Evolutionary conservation across 2,797 vertebrate species (phyloP).

Genomic region (Molossus molossus): DNA sequence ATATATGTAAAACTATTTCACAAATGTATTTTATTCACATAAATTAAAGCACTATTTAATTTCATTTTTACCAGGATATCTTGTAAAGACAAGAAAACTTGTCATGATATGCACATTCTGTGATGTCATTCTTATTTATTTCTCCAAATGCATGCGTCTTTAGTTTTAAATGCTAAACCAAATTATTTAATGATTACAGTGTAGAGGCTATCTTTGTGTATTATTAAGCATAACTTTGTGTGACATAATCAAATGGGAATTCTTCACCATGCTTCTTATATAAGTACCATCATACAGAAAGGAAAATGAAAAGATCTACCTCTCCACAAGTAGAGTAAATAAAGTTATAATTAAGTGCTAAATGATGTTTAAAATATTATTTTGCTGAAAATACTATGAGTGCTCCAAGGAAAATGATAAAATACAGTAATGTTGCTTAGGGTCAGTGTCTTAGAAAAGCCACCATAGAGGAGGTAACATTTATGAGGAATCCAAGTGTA

Average conservation of each 20-base stretch:
- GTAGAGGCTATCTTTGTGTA: background rate
- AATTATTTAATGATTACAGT: background rate
- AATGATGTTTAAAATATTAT: background rate
- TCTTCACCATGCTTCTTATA: background rate
- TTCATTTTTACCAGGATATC: background rate
- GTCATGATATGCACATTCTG: background rate
- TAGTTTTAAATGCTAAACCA: slow-evolving; percentile 17
- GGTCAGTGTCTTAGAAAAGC: background rate
- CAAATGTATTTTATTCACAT: background rate
- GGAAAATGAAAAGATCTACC: background rate
- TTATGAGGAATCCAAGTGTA: background rate
- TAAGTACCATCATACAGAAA: background rate
- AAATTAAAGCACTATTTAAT: background rate
- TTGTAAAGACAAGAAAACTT: background rate
- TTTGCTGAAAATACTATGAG: background rate
- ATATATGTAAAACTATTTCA: background rate
- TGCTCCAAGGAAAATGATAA: background rate
- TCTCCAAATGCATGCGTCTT: background rate
- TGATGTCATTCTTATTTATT: background rate
- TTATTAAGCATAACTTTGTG: background rate
- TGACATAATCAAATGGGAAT: background rate
- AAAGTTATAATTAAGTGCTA: background rate
- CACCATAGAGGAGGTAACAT: background rate
- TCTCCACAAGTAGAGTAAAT: background rate
- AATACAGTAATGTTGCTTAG: background rate